Conservation (phyloP, 2,113 vertebrate genomes). For the Seriola rivoliana region DNA sequence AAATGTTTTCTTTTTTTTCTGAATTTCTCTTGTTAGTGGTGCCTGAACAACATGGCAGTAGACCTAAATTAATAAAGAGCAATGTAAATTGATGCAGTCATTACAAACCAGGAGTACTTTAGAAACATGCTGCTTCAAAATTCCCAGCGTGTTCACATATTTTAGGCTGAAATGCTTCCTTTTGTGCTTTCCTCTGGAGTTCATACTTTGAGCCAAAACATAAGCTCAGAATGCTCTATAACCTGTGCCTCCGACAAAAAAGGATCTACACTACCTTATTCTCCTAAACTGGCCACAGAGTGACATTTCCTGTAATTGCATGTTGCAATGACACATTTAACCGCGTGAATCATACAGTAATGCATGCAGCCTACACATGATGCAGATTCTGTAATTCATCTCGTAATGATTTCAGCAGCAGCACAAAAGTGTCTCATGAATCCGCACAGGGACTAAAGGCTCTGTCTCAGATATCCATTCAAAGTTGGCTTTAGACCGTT, state of each 20-base stretch:
- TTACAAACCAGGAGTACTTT: slow-evolving; percentile 36
- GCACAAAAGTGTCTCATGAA: slow-evolving; percentile 15
- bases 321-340: slow-evolving; percentile 17
- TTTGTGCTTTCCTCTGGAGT: background rate
- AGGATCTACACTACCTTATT: background rate
- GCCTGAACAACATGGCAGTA: slow-evolving; percentile 17
- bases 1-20: slow-evolving; percentile 57
- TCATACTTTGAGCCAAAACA: background rate
- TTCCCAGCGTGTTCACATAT: background rate
- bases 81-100: slow-evolving; percentile 40
- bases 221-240: background rate
- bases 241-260: background rate
- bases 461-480: slow-evolving; percentile 18
- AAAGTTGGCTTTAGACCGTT: background rate
- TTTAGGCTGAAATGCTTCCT: background rate
- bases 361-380: slow-evolving; percentile 29
- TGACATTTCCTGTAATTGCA: background rate
- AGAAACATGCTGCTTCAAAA: background rate
- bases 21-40: slow-evolving; percentile 43
- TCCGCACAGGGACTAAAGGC: background rate
- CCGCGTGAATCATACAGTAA: slow-evolving; percentile 2
- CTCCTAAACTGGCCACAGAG: background rate
- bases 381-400: slow-evolving; percentile 4
- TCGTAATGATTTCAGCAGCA: slow-evolving; percentile 3
- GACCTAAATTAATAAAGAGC: slow-evolving; percentile 65